Base-by-base conservation (phyloP, 2,888 invertebrate species). In the Sipha maydis region DNA sequence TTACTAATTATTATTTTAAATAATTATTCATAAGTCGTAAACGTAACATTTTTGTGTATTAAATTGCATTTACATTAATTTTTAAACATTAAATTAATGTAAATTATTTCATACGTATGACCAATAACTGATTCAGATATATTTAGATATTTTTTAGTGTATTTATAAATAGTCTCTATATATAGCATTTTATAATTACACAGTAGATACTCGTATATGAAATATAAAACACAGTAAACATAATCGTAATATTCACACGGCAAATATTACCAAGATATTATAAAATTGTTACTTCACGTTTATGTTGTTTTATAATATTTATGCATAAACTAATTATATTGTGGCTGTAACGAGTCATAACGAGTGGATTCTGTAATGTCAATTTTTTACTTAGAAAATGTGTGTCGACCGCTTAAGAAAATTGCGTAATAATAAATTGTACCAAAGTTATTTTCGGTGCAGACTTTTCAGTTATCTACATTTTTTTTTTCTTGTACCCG, bases 181-280 rank as follows among this genome's bases (percentile, higher is more conserved):
- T n/a, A n/a, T 82, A 69, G 48, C 31, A 48, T 71, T 71, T 31
- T 48, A 71, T 82, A 48, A 54, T 77, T 31, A 38, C 77, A 41
- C 41, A 17, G 8, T 28, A 61, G 14, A 34, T 11, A n/a, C n/a
- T n/a, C n/a, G n/a, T n/a, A 3, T 75, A n/a, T 28, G 19, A 28
- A 56, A 19, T 54, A 48, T 69, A 56, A 41, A 41, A 11, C 21
- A 11, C 5, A 17, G 76, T 9, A 21, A 41, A n/a, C 34, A 77
- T 1, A 25, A 21, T 61, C 61, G 61, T 61, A 61, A 76, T 67
- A 41, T 82, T 82, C 48, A 61, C 48, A 67, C 25, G 48, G 7
- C 21, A 67, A 85, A 61, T 67, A 48, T 25, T 31, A 7, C 61
- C 4, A 61, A 21, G 61, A 54, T 11, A 71, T 67, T 67, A 8